Evolutionary conservation across 2,797 vertebrate genomes (phyloP).

Genomic region (Philypnodon macrostomus): DNA sequence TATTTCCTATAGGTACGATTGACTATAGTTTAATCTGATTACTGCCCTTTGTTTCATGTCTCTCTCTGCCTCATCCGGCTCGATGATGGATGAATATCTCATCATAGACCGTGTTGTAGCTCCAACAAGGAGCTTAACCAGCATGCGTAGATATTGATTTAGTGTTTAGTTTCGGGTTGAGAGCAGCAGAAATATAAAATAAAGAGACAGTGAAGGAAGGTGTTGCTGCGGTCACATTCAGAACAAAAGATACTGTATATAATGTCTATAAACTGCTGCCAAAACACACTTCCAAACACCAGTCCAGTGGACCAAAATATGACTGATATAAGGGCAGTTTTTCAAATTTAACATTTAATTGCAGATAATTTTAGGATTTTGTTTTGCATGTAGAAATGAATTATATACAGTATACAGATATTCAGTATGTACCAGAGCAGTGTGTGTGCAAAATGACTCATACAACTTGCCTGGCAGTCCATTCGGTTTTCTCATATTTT

Average conservation of each 20-base stretch:
- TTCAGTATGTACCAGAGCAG: background rate
- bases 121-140: slow-evolving; percentile 29
- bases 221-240: slow-evolving; percentile 25
- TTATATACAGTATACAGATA: too few relatives aligned
- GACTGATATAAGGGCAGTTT: too few relatives aligned
- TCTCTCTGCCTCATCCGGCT: slow-evolving; percentile 3
- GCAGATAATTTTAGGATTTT: too few relatives aligned
- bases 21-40: slow-evolving; percentile 28
- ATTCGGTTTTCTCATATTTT: background rate
- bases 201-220: slow-evolving; percentile 26
- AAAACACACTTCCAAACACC: background rate
- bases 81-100: slow-evolving; percentile 44
- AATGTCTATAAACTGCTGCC: background rate
- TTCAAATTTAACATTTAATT: too few relatives aligned
- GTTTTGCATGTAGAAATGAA: too few relatives aligned
- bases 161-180: slow-evolving; percentile 31
- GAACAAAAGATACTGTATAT: background rate
- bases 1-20: slow-evolving; percentile 14
- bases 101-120: slow-evolving; percentile 16
- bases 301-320: background rate
- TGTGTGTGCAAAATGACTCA: background rate
- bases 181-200: slow-evolving; percentile 1
- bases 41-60: slow-evolving; percentile 18
- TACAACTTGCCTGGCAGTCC: background rate
- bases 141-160: slow-evolving; percentile 45